Evolutionary conservation across 2,888 invertebrate species (phyloP).

Genomic region (Lasioglossum zephyrum): DNA sequence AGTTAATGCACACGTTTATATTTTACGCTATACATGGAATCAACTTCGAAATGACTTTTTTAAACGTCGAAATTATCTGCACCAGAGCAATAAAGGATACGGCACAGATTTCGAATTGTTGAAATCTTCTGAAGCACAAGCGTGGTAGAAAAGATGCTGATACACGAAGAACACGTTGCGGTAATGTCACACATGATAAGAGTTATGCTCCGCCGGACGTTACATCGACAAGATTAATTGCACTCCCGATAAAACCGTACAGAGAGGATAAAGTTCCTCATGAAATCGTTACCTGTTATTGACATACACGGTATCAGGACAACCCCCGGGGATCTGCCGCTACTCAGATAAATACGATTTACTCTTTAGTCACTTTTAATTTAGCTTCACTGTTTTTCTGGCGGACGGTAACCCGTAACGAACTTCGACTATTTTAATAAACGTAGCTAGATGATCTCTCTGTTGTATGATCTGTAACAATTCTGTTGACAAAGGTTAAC

Average conservation of each 20-base stretch:
- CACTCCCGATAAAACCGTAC: constrained; percentile 60
- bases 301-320: constrained; percentile 55
- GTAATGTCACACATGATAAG: constrained; percentile 52
- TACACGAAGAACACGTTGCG: constrained; percentile 12
- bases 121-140: background rate
- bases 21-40: background rate
- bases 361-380: constrained; percentile 53
- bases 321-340: constrained; percentile 31
- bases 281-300: constrained; percentile 58
- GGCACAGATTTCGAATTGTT: background rate
- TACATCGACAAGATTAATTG: constrained; percentile 68
- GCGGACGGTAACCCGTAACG: background rate
- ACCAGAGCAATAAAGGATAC: background rate
- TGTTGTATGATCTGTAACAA: background rate
- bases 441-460: background rate
- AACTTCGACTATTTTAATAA: constrained; percentile 1
- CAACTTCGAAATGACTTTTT: too few species aligned
- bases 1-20: background rate
- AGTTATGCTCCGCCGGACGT: constrained; percentile 48
- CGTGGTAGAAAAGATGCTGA: constrained; percentile 10
- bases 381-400: background rate
- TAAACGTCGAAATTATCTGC: background rate
- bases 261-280: constrained; percentile 57
- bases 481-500: background rate
- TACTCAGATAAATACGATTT: constrained; percentile 47